Evolutionary conservation across 2,888 invertebrate genomes (phyloP).

Genomic region (Hedychridium roseum): DNA sequence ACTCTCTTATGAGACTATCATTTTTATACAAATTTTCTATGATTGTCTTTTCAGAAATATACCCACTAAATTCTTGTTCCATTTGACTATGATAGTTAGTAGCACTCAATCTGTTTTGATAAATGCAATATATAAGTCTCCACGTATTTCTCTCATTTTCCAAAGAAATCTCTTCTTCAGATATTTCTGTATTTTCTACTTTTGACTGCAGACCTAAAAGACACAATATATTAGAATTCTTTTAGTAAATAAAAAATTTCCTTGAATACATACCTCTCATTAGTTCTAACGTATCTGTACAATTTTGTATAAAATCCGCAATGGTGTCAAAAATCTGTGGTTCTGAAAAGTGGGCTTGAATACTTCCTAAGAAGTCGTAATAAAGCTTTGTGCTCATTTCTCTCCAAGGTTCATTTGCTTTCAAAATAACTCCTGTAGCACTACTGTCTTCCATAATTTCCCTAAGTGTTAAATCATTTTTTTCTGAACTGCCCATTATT

Average conservation of each 20-base stretch:
- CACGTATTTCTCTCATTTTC: slow-evolving; percentile 89
- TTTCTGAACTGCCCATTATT: slow-evolving; percentile 43
- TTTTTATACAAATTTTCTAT: slow-evolving; percentile 69
- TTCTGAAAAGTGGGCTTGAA: slow-evolving; percentile 51
- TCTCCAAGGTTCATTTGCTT: slow-evolving; percentile 54
- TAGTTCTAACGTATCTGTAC: slow-evolving; percentile 70
- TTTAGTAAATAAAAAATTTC: not conserved
- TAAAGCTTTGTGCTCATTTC: slow-evolving; percentile 51
- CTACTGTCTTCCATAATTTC: slow-evolving; percentile 59
- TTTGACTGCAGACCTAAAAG: slow-evolving; percentile 57
- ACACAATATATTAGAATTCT: not conserved
- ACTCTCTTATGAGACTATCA: slow-evolving; percentile 69
- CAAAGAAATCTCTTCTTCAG: slow-evolving; percentile 62
- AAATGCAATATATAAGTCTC: slow-evolving; percentile 83
- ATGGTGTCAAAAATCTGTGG: slow-evolving; percentile 70
- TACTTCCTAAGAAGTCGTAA: slow-evolving; percentile 56
- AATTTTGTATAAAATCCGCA: slow-evolving; percentile 71
- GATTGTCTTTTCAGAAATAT: slow-evolving; percentile 70
- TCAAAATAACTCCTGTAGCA: slow-evolving; percentile 54
- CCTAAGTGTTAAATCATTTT: slow-evolving; percentile 45
- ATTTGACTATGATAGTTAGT: slow-evolving; percentile 44
- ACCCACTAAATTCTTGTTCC: slow-evolving; percentile 36
- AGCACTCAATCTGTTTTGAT: slow-evolving; percentile 76
- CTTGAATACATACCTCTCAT: slow-evolving; percentile 50
- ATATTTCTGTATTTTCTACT: slow-evolving; percentile 48